A percentile compares a stretch with the other conserved stretches of the same genome.
These are phyloP conservation scores for Spilosoma lubricipeda DNA, from an alignment of 2,888 invertebrate species.

Conservation along the genomic window DNA sequence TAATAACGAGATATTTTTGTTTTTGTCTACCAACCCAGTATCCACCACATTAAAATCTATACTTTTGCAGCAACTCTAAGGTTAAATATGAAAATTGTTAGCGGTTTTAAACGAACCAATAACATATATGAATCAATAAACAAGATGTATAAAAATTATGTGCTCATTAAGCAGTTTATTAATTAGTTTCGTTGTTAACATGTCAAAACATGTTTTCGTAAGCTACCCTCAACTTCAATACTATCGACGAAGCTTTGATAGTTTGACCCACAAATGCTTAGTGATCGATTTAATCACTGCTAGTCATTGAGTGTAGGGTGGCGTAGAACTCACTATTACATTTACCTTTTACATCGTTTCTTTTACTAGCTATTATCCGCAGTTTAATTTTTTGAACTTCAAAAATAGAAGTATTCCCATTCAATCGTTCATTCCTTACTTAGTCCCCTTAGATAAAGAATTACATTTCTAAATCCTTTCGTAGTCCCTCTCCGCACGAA, in stretches of 20 bases:
- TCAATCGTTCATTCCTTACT: too few relatives aligned
- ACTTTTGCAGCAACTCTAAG: too few relatives aligned
- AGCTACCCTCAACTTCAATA: constrained; percentile 7
- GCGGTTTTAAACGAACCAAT: neutral
- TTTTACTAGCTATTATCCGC: too few relatives aligned
- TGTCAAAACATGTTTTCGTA: constrained; percentile 20
- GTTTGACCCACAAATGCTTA: constrained; percentile 20
- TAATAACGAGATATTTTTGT: neutral
- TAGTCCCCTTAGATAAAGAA: too few relatives aligned
- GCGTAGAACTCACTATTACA: neutral
- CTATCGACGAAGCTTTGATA: constrained; percentile 7
- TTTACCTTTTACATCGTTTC: neutral
- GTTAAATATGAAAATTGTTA: too few relatives aligned
- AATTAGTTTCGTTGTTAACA: constrained; percentile 14
- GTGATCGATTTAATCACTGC: constrained; percentile 6
- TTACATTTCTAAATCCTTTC: too few relatives aligned
- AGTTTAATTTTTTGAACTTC: too few relatives aligned
- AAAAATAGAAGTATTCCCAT: too few relatives aligned
- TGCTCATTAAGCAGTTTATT: constrained; percentile 9
- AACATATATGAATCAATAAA: neutral
- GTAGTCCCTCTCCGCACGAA: too few relatives aligned
- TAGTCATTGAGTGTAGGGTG: neutral
- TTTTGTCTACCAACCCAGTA: neutral
- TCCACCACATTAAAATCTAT: neutral
- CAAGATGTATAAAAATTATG: neutral